Evolutionary conservation across 2,797 vertebrate species (phyloP), one percentile per base, ranked within the genome.

Genomic region (Acanthis flammea): DNA sequence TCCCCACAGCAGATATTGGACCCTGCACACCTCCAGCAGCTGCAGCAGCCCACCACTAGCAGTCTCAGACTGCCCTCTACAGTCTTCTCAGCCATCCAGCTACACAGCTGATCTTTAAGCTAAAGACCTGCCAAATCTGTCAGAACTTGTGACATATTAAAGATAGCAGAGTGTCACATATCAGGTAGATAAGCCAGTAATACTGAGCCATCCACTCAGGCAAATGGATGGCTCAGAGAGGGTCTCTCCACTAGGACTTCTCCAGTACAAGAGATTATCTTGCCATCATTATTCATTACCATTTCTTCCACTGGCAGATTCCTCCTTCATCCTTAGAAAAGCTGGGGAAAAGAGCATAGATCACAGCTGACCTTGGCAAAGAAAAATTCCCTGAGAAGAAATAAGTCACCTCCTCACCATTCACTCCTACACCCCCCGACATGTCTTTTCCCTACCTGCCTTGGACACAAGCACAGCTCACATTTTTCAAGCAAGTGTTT

Each of bases 31-130:
- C 78, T 84, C 90, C 7, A 4, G 67, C 62, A 65, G 72, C 15
- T 42, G 39, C 50, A 70, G 73, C 57, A 61, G 25, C 37, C 7
- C 75, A 27, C 24, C n/a, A 95, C 78, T 15, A 6, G 33, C 28
- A 89, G 98, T 98, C 98, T 98, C 97, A 97, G 96, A 98, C 97
- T 98, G 98, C 98, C 98, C 98, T 97, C 98, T 98, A 90, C 98
- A 98, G 98, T 93, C 89, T 72, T 12, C 27, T 76, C 86, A 48
- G 19, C 42, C 80, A 53, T 25, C 48, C 22, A 31, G 71, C 78
- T 78, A 68, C 16, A 7, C 42, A 78, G 85, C 68, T 79, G 25
- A 67, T 60, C 58, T 53, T 78, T 78, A 14, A 22, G 83, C 88
- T 86, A 95, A 96, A 82, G 88, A 94, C 82, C 96, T 97, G 90